A percentile compares a stretch with the other conserved stretches of the same genome.
Evolutionary conservation across 2,888 invertebrate genomes (phyloP).

Genomic region (Molorchus minor): DNA sequence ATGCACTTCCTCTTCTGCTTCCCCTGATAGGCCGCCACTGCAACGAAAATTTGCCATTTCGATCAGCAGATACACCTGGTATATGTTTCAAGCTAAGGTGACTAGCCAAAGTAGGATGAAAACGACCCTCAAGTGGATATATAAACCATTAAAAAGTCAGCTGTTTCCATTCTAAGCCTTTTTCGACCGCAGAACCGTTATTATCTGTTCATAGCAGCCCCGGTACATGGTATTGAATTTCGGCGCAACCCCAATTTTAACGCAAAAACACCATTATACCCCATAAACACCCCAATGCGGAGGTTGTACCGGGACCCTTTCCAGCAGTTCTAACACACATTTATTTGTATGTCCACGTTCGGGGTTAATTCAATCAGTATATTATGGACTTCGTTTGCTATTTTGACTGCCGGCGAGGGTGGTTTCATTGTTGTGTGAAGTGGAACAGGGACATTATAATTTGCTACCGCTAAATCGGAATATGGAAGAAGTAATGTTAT

Average conservation of each 20-base stretch:
- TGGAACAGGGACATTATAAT: neutral
- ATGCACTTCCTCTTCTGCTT: no score
- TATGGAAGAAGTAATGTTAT: constrained; percentile 29
- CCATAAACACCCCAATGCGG: constrained; percentile 31
- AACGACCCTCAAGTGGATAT: neutral
- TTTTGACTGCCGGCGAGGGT: constrained; percentile 55
- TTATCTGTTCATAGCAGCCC: no score
- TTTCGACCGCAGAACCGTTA: constrained; percentile 18
- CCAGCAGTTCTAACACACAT: constrained; percentile 33
- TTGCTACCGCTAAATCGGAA: constrained; percentile 35
- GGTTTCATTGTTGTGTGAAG: constrained; percentile 29
- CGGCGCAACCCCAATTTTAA: constrained; percentile 26
- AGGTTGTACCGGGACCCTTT: constrained; percentile 33
- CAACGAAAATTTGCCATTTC: no score
- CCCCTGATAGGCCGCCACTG: no score
- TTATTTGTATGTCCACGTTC: constrained; percentile 36
- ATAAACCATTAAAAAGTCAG: neutral
- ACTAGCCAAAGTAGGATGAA: no score
- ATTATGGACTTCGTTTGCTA: constrained; percentile 57
- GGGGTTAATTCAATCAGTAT: constrained; percentile 54
- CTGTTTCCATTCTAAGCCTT: constrained; percentile 13
- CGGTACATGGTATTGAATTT: constrained; percentile 26
- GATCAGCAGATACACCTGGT: no score
- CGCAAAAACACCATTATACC: constrained; percentile 21
- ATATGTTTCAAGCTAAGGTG: no score